These are phyloP conservation scores for Pseudopipra pipra DNA, from an alignment of 2,113 vertebrate genomes.

Conservation along the genomic window DNA sequence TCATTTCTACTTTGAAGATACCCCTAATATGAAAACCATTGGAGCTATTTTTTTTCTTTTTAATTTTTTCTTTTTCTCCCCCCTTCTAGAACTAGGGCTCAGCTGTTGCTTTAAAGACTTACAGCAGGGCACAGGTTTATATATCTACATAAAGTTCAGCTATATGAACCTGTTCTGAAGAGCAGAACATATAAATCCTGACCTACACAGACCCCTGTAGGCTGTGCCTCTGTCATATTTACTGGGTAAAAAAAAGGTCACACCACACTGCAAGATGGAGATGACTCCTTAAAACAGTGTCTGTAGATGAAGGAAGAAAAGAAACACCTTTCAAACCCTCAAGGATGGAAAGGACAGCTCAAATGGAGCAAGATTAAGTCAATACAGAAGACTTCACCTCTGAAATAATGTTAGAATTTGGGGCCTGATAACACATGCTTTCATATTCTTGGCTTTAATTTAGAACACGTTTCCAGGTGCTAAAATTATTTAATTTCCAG, in stretches of 20 bases:
- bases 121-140: background rate
- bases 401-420: background rate
- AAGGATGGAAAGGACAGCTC: background rate
- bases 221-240: background rate
- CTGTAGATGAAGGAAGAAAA: background rate
- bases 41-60: background rate
- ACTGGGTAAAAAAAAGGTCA: background rate
- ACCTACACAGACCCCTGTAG: background rate
- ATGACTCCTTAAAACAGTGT: background rate
- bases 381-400: background rate
- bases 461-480: background rate
- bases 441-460: background rate
- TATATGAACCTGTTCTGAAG: background rate
- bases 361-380: background rate
- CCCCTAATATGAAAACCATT: background rate
- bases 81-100: background rate
- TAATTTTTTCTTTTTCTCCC: background rate
- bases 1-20: background rate
- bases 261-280: background rate
- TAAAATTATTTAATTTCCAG: background rate
- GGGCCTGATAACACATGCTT: background rate
- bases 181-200: background rate
- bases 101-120: background rate
- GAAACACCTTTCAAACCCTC: background rate
- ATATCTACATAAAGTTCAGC: background rate